Percentiles rank a stretch among this genome's conserved stretches.
These are phyloP conservation scores for Nasonia giraulti DNA, from an alignment of 1,140 invertebrate species.

Conservation along the genomic window DNA sequence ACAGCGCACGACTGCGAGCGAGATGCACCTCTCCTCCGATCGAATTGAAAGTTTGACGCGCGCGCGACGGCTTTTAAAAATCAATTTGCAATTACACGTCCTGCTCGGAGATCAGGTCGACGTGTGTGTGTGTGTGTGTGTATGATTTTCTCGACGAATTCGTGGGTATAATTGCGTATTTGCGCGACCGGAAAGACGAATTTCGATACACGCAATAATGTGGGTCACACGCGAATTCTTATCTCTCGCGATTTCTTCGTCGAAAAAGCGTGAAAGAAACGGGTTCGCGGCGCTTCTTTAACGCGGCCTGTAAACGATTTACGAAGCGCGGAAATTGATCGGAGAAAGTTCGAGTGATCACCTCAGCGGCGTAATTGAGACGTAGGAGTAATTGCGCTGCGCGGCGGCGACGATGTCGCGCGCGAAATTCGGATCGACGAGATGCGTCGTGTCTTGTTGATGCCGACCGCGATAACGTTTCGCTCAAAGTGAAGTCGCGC, in stretches of 20 bases:
- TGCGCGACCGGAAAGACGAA: not conserved
- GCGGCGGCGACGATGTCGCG: too few relatives aligned
- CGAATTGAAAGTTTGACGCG: not conserved
- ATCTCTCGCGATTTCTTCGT: not conserved
- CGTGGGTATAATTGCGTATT: too few relatives aligned
- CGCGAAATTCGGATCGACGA: too few relatives aligned
- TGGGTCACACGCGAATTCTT: not conserved
- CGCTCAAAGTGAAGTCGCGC: too few relatives aligned
- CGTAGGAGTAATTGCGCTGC: too few relatives aligned
- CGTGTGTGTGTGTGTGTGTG: too few relatives aligned
- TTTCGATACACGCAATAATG: not conserved
- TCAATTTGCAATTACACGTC: not conserved
- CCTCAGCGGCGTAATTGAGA: too few relatives aligned
- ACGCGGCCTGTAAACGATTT: not conserved
- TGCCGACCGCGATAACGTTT: too few relatives aligned
- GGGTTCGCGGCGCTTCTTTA: not conserved
- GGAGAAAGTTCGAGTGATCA: not conserved
- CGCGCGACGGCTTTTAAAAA: not conserved
- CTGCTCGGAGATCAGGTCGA: constrained; percentile 19
- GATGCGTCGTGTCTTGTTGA: too few relatives aligned
- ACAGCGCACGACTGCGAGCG: not conserved
- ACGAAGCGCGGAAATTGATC: not conserved
- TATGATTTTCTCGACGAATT: too few relatives aligned
- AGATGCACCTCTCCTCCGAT: not conserved
- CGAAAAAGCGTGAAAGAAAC: not conserved